These are phyloP conservation scores for Syngnathus rostellatus DNA, from an alignment of 2,797 vertebrate genomes.

Conservation along the genomic window DNA sequence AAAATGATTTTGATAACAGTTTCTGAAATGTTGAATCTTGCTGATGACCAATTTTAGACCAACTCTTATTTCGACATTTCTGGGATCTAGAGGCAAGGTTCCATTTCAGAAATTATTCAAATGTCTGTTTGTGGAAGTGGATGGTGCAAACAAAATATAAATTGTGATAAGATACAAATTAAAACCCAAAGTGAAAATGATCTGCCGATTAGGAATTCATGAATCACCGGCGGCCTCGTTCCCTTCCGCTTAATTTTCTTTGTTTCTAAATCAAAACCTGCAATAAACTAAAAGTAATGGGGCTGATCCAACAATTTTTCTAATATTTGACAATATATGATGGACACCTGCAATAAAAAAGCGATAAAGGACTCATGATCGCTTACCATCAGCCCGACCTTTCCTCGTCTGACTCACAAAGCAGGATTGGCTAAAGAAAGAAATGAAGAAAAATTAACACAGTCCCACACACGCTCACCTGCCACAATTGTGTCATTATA, in stretches of 20 bases:
- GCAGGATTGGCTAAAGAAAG: conserved; percentile 47
- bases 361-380: not conserved
- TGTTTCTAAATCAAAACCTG: conserved; percentile 17
- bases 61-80: not conserved
- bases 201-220: conserved; percentile 18
- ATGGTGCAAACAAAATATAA: not conserved
- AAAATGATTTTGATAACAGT: conserved; percentile 32
- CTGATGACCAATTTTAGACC: not conserved
- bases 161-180: not conserved
- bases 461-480: not conserved
- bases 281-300: conserved; percentile 5
- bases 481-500: not conserved
- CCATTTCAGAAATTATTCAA: conserved; percentile 69
- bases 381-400: conserved; percentile 74
- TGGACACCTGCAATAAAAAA: not conserved
- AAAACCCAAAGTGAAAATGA: conserved; percentile 28
- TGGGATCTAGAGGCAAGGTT: not conserved
- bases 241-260: conserved; percentile 16
- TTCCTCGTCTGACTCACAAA: conserved; percentile 67
- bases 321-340: not conserved
- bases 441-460: conserved; percentile 7
- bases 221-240: conserved; percentile 11
- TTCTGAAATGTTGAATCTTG: conserved; percentile 53
- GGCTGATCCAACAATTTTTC: conserved; percentile 8
- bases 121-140: conserved; percentile 7